Evolutionary conservation across 2,113 vertebrate genomes (phyloP), one percentile per base, ranked within the genome.

Genomic region (Corythornis madagascariensis): DNA sequence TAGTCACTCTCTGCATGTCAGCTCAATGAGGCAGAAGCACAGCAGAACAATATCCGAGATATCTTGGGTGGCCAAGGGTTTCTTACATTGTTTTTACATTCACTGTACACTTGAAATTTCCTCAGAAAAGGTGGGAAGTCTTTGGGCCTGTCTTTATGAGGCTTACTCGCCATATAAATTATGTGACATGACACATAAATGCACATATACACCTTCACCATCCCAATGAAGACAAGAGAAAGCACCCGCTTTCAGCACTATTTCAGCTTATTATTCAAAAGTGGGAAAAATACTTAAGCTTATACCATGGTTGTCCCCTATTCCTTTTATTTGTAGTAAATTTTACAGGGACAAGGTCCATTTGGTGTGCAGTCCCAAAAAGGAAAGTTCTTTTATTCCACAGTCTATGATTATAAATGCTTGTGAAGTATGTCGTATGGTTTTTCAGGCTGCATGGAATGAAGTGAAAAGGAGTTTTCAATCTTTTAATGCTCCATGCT

Each of bases 381-480:
- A 92, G 28, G 60, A 91, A 95, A 94, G 94, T 60, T 72, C 74
- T 87, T 87, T 91, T 95, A 69, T 96, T 92, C 76, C 1, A 0
- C 64, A 17, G 65, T 95, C 88, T 73, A 59, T 75, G 86, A 92
- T 86, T 94, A 80, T 72, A 93, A 92, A 93, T 4, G 38, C 65
- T 73, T 64, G 67, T 63, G 72, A 74, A 87, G 29, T 66, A 55
- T 91, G 65, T 90, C 7, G 0, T 56, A 95, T 66, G 92, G 77
- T 76, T 96, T 96, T 95, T 89, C 85, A 89, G 94, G 24, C 83
- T 91, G 55, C 67, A 50, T 73, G 42, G 77, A 96, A 94, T 47
- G 73, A 94, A 96, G 77, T 74, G 86, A 95, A 95, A 93, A 95
- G 85, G 83, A 88, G 57, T 82, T 96, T 93, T 56, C 93, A 78